These are phyloP conservation scores for Drosophila punjabiensis DNA, from an alignment of 1,140 invertebrate genomes.

Conservation along the genomic window DNA sequence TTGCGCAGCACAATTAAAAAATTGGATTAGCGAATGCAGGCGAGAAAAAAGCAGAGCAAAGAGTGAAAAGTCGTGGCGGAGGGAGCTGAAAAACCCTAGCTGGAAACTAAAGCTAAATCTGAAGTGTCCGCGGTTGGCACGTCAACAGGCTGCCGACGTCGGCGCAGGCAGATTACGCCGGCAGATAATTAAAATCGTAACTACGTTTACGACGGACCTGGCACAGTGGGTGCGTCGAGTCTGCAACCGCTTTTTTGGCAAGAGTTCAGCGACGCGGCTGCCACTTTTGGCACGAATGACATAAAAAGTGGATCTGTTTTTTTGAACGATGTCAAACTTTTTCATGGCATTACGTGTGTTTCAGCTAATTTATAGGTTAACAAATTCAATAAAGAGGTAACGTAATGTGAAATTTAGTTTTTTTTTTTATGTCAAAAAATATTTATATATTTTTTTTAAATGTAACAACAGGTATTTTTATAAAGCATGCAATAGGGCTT, in stretches of 20 bases:
- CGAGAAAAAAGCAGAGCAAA: slow-evolving; percentile 29
- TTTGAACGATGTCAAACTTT: slow-evolving; percentile 2
- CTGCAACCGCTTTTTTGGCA: slow-evolving; percentile 17
- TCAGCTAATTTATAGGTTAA: not conserved
- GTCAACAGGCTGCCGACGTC: slow-evolving; percentile 54
- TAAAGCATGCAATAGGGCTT: not conserved
- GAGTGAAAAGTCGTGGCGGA: slow-evolving; percentile 43
- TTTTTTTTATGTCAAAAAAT: too few relatives aligned
- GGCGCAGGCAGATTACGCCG: slow-evolving; percentile 70
- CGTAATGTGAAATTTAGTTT: not conserved
- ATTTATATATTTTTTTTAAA: too few relatives aligned
- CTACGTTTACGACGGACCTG: slow-evolving; percentile 61
- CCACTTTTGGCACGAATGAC: not conserved
- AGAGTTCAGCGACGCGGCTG: slow-evolving; percentile 1
- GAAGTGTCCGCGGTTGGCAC: slow-evolving; percentile 69
- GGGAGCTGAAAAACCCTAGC: slow-evolving; percentile 33
- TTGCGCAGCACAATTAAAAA: slow-evolving; percentile 71
- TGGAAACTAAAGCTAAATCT: slow-evolving; percentile 42
- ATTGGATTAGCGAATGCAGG: slow-evolving; percentile 72
- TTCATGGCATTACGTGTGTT: not conserved
- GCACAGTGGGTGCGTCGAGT: slow-evolving; percentile 40
- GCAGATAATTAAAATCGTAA: slow-evolving; percentile 82
- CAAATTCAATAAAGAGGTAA: not conserved
- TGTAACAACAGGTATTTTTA: too few relatives aligned
- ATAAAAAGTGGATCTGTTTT: slow-evolving; percentile 5